Evolutionary conservation across 2,888 invertebrate species (phyloP), one percentile per base, ranked within the genome.

Genomic region (Petrolisthes manimaculis): DNA sequence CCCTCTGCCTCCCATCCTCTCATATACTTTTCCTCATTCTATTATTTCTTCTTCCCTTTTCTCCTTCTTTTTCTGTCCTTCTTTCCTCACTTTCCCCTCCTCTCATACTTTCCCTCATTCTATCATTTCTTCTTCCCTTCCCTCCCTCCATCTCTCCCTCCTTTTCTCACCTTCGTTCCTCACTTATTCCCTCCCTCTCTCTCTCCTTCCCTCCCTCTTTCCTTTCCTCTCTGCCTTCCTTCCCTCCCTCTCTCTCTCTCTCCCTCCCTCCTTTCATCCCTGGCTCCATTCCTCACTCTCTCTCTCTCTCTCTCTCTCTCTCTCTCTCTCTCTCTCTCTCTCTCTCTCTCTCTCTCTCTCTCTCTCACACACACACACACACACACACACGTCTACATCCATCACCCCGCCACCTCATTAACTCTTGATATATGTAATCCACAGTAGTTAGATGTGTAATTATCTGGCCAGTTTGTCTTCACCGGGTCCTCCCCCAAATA

Each of bases 241-340:
- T 3, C 3, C 61, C 61, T 18, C 18, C 61, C 1, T 61, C 61
- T 3, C 18, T 61, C 3, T 3, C 61, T 61, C 3, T 3, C 61
- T 61, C 61, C 61, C 1, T 12, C 18, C 61, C 3, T 61, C 18
- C 61, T 61, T 61, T 61, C 61, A 6, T 61, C 61, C 61, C 18
- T 61, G 3, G 1, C 61, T 61, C 18, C 9, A 1, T 12, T 61
- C 61, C 61, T 12, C 80, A 1, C 37, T 37, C 37, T 78, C 51
- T 78, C 21, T 78, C 78, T 51, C 51, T 78, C 51, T 51, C 53
- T 61, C 18, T 81, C 24, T 81, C 21, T 81, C n/a, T 56, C 54
- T 80, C 79, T 51, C 53, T 53, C 54, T 81, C 56, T 9, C 18
- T 78, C 37, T 51, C 51, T 78, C 78, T 78, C 78, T 37, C 9